Percentiles rank a stretch among this genome's conserved stretches.
Conservation (phyloP, 2,113 vertebrate species). For the Forbesichthys agassizii region DNA sequence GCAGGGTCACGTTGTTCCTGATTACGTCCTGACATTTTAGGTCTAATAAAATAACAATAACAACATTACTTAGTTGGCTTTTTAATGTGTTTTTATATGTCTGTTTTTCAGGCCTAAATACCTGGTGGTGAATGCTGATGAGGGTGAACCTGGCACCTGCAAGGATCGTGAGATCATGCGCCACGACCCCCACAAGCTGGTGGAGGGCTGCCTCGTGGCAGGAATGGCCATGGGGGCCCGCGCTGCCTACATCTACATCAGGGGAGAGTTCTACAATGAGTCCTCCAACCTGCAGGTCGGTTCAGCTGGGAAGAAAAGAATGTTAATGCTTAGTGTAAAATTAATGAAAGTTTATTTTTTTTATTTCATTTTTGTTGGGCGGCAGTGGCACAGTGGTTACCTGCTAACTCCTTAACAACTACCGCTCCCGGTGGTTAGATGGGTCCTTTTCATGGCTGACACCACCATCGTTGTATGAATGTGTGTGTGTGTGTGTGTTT, state of each 20-base stretch:
- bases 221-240: conserved; percentile 85
- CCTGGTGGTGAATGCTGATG: conserved; percentile 96
- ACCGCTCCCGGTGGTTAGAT: too few relatives aligned
- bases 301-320: too few relatives aligned
- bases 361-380: not conserved
- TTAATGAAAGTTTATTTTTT: not conserved
- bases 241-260: conserved; percentile 92
- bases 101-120: conserved; percentile 86
- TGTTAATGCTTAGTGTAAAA: too few relatives aligned
- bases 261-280: conserved; percentile 94
- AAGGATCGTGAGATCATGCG: conserved; percentile 98
- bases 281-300: conserved; percentile 88
- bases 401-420: too few relatives aligned
- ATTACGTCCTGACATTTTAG: not conserved
- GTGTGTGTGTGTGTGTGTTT: too few relatives aligned
- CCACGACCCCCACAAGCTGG: conserved; percentile 93
- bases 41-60: not conserved
- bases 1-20: not conserved
- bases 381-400: too few relatives aligned
- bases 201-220: conserved; percentile 92
- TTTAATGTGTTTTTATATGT: not conserved
- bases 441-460: too few relatives aligned
- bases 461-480: too few relatives aligned
- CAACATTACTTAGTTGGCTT: not conserved
- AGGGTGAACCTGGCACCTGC: conserved; percentile 96